Conservation (phyloP, 2,888 invertebrate genomes). For the Trichacis sp. region DNA sequence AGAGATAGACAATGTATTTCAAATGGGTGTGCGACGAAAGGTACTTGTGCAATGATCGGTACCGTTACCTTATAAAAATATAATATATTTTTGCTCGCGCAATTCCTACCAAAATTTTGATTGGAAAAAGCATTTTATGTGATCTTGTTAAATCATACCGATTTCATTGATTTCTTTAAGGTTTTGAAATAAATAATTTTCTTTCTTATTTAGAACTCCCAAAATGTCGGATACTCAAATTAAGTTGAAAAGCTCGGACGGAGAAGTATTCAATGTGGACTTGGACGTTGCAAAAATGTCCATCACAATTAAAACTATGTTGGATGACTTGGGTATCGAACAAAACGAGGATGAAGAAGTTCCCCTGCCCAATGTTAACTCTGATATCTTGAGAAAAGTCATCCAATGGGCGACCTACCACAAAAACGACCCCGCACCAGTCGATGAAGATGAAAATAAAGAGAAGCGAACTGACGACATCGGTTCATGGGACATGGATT, state of each 20-base stretch:
- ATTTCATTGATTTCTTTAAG: too few species aligned
- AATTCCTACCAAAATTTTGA: too few species aligned
- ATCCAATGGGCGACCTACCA: slow-evolving; percentile 94
- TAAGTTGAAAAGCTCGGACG: slow-evolving; percentile 78
- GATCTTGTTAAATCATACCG: too few species aligned
- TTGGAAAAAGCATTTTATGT: too few species aligned
- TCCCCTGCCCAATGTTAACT: slow-evolving; percentile 96
- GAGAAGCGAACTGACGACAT: slow-evolving; percentile 99
- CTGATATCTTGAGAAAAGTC: slow-evolving; percentile 94
- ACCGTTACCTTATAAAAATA: too few species aligned
- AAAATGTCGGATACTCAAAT: not conserved
- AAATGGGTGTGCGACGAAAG: too few species aligned
- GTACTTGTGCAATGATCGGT: too few species aligned
- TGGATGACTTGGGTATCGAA: slow-evolving; percentile 93
- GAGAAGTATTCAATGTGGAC: slow-evolving; percentile 95
- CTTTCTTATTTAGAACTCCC: too few species aligned
- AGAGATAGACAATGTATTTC: too few species aligned
- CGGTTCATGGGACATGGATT: slow-evolving; percentile 99
- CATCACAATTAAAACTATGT: slow-evolving; percentile 97
- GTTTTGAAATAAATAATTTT: too few species aligned
- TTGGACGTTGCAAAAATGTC: slow-evolving; percentile 98
- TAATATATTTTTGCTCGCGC: too few species aligned
- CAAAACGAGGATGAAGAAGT: slow-evolving; percentile 95
- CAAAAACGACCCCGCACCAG: slow-evolving; percentile 94
- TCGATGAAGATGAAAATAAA: slow-evolving; percentile 97